Conservation (phyloP, 2,888 invertebrate species). For the Opisthograptis luteolata region DNA sequence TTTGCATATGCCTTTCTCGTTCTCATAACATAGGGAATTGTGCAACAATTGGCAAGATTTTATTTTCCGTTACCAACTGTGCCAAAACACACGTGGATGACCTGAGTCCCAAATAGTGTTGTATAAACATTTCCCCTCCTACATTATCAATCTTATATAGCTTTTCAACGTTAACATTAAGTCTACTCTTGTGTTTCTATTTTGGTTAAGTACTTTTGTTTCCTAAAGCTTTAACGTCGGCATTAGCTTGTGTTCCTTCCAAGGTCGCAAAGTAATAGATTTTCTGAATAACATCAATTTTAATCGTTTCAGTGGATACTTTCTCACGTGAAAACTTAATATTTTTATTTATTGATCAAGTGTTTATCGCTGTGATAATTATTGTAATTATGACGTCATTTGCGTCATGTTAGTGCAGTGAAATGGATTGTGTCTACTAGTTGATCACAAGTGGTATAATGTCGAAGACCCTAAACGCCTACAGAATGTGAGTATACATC, state of each 20-base stretch:
- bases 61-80: conserved; percentile 57
- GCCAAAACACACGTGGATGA: conserved; percentile 77
- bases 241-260: conserved; percentile 41
- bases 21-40: conserved; percentile 57
- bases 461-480: conserved; percentile 95
- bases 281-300: conserved; percentile 42
- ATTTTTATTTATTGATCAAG: conserved; percentile 48
- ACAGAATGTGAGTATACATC: conserved; percentile 91
- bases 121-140: conserved; percentile 32
- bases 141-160: conserved; percentile 18
- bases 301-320: conserved; percentile 48
- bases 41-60: conserved; percentile 78
- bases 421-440: conserved; percentile 62
- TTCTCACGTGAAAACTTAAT: conserved; percentile 43
- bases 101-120: conserved; percentile 49
- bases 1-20: conserved; percentile 45
- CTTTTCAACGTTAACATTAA: conserved; percentile 22
- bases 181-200: conserved; percentile 14
- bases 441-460: conserved; percentile 78
- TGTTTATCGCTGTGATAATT: conserved; percentile 40
- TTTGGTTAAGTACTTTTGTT: conserved; percentile 30
- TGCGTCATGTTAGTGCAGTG: conserved; percentile 61
- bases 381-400: conserved; percentile 40
- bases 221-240: conserved; percentile 27
- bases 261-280: conserved; percentile 44